Evolutionary conservation across 2,113 vertebrate genomes (phyloP), one percentile per base, ranked within the genome.

Genomic region (Etheostoma cragini): DNA sequence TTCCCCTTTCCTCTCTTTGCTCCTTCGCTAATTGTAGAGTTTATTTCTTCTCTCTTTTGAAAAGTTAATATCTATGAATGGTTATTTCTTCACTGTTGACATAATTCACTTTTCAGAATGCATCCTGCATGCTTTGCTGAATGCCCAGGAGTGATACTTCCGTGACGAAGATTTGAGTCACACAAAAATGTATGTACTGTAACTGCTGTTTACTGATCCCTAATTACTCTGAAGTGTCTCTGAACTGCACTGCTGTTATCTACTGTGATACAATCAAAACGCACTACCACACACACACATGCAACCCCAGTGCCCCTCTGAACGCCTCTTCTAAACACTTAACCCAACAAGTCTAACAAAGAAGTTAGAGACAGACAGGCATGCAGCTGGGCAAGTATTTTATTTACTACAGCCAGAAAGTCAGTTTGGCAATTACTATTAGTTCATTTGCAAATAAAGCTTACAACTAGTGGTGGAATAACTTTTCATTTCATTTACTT

Each of bases 41-140:
- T 42, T 68, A 50, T 60, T 16, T 49, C 14, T 64, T 35, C 33
- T 76, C 3, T 61, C 42, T 69, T 78, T 88, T 73, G 26, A 81
- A 88, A 89, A 76, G 56, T 50, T 76, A 68, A 71, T 68, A 57
- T 69, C 45, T 30, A 8, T 13, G 8, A 57, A 49, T 15, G 5
- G 22, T 76, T 70, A 12, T 78, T 79, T 38, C 46, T 81, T 75
- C 49, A 12, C 56, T 22, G 42, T 60, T 65, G 60, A 66, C 66
- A 61, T 53, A 8, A 50, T 83, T 72, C 11, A 17, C 67, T 65
- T 71, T 53, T 73, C 24, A 21, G 42, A 19, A 16, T 68, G 2
- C 47, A 33, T 50, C 78, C 60, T 26, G 57, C 69, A 70, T 42
- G 63, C 64, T 81, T 70, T 56, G 54, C 76, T 78, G 17, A 68